Conservation (phyloP, 1,140 invertebrate genomes). For the Drosophila ercepeae region DNA sequence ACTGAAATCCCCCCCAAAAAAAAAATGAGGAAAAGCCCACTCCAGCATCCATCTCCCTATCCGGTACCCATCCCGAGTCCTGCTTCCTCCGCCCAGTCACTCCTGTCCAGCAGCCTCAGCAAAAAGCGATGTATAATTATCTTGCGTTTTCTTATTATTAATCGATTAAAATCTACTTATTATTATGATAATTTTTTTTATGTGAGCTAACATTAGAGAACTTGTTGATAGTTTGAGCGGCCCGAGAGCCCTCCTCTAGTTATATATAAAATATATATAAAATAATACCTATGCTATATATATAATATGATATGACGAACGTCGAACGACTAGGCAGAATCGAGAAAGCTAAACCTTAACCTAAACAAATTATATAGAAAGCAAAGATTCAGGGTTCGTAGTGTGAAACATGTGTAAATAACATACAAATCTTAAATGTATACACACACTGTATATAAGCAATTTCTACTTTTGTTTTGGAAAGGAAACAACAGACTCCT, state of each 20-base stretch:
- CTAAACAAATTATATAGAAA: background rate
- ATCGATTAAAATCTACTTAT: conserved; percentile 28
- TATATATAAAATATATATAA: conserved; percentile 37
- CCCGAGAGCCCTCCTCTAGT: conserved; percentile 46
- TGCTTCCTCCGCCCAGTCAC: no score
- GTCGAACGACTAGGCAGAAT: conserved; percentile 33
- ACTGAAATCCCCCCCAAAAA: no score
- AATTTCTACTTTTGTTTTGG: no score
- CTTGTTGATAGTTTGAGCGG: conserved; percentile 70
- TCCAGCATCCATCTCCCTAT: no score
- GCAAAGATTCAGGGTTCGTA: background rate
- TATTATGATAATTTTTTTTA: conserved; percentile 42
- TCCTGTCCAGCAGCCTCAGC: background rate
- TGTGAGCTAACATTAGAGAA: conserved; percentile 53
- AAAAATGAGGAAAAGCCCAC: no score
- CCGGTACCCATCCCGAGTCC: no score
- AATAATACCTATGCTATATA: conserved; percentile 19
- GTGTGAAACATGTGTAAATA: background rate
- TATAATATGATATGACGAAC: conserved; percentile 17
- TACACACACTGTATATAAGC: no score
- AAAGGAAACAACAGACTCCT: no score
- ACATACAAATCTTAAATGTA: background rate
- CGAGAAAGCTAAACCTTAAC: conserved; percentile 5
- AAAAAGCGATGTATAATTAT: conserved; percentile 35
- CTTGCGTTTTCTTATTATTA: conserved; percentile 47